Conservation (phyloP, 2,797 vertebrate genomes). For the Heteromormyrus szaboi region DNA sequence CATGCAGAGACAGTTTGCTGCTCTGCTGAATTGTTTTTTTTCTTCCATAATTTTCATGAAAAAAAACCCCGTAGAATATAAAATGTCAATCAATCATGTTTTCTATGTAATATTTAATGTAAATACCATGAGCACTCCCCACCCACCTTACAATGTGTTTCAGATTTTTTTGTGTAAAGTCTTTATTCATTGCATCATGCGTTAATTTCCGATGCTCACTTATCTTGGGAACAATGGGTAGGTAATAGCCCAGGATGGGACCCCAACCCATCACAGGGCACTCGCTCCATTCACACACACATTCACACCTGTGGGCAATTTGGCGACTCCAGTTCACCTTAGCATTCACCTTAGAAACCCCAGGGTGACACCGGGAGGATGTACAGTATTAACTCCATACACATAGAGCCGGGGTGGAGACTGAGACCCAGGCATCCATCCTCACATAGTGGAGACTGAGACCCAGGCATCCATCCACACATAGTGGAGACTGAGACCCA, state of each 20-base stretch:
- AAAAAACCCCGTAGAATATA: neutral
- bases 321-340: neutral
- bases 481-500: neutral
- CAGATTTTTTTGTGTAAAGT: neutral
- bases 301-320: neutral
- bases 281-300: neutral
- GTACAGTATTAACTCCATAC: neutral
- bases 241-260: neutral
- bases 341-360: neutral
- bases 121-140: neutral
- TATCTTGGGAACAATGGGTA: neutral
- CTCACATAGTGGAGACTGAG: neutral
- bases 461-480: neutral
- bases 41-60: neutral
- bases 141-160: neutral
- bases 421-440: neutral
- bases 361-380: neutral
- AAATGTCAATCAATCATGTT: neutral
- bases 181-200: neutral
- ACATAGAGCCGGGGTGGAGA: neutral
- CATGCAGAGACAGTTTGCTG: neutral
- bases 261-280: neutral
- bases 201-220: neutral
- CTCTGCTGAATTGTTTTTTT: neutral
- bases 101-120: neutral